phyloP scores from a whole-genome alignment of 2,113 vertebrate genomes.

The Orcinus orca region DNA sequence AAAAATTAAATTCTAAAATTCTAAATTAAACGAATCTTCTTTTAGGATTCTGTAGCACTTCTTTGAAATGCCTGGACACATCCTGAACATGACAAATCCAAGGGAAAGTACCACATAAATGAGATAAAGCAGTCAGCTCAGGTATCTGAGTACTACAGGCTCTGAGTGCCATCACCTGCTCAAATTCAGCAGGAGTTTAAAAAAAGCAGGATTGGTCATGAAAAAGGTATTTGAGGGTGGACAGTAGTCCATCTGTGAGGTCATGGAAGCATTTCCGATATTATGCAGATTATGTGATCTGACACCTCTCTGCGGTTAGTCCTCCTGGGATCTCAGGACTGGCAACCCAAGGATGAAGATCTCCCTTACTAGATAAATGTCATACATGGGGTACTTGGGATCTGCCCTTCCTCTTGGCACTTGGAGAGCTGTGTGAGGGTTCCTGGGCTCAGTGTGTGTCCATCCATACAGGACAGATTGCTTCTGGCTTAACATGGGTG shows the following conservation, averaged over 20 bases:
- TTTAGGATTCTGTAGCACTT: neutral
- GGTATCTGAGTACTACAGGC: neutral
- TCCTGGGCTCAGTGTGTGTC: neutral
- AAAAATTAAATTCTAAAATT: neutral
- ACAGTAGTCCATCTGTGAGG: neutral
- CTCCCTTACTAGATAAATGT: neutral
- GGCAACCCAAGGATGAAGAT: neutral
- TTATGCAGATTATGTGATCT: neutral
- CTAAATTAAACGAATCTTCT: neutral
- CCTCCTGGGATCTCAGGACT: neutral
- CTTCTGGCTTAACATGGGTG: neutral
- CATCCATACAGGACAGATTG: rapidly evolving
- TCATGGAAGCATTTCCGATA: neutral
- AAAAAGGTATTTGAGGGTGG: neutral
- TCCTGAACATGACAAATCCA: neutral
- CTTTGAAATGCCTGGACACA: neutral
- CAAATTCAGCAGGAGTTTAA: neutral
- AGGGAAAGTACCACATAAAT: neutral
- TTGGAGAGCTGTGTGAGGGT: neutral
- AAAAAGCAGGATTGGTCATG: neutral
- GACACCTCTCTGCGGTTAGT: neutral
- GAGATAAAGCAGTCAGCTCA: neutral
- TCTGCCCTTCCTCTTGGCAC: neutral
- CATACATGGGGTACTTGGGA: neutral
- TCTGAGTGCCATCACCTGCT: neutral